phyloP scores from a whole-genome alignment of 2,888 invertebrate species.

The Cerastis leucographa region DNA sequence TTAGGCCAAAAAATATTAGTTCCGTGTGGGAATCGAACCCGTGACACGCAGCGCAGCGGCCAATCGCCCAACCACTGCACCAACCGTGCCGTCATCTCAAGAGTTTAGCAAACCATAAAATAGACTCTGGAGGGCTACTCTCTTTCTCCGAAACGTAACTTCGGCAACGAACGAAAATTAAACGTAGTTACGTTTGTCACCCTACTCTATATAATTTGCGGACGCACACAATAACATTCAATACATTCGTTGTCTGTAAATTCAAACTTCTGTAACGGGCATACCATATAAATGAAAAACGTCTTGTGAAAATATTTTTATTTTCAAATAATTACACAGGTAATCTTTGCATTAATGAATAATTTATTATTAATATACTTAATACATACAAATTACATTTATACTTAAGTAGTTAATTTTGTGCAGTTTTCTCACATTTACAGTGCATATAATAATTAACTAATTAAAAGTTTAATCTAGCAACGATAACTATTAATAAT shows the following conservation, averaged over 20 bases:
- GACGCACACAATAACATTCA: no score
- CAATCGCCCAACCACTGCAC: not conserved
- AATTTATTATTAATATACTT: constrained; percentile 51
- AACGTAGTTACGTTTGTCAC: no score
- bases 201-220: no score
- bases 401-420: constrained; percentile 18
- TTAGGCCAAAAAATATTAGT: not conserved
- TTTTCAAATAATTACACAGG: constrained; percentile 21
- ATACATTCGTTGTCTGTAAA: no score
- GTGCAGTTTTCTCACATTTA: constrained; percentile 35
- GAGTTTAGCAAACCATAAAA: not conserved
- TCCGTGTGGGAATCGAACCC: not conserved
- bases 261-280: not conserved
- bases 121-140: no score
- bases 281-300: constrained; percentile 15
- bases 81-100: not conserved
- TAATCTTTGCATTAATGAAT: constrained; percentile 22
- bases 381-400: constrained; percentile 16
- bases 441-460: constrained; percentile 17
- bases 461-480: constrained; percentile 14
- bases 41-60: not conserved
- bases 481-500: constrained; percentile 4
- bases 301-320: constrained; percentile 45
- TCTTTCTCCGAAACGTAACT: no score
- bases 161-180: no score